phyloP scores from a whole-genome alignment of 92 coral and sea anemone species.

The Phenganax stokvisi region DNA sequence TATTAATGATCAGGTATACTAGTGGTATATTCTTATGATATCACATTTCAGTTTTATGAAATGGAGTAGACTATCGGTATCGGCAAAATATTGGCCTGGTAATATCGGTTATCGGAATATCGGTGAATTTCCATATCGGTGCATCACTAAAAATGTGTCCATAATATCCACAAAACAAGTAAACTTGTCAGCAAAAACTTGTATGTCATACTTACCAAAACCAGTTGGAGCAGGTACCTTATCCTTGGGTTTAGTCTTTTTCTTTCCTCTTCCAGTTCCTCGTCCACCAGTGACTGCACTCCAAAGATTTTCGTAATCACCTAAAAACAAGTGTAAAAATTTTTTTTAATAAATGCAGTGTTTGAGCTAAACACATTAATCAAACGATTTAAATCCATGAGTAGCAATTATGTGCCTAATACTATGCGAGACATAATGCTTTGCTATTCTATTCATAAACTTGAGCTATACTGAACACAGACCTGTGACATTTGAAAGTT shows the following conservation, averaged over 20 bases:
- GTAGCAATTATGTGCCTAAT: not conserved
- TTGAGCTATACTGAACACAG: not conserved
- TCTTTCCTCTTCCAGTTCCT: slow-evolving; percentile 94
- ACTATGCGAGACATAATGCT: not conserved
- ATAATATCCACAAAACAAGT: no score
- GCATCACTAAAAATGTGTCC: no score
- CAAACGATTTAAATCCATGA: no score
- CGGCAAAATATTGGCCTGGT: no score
- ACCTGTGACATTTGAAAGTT: slow-evolving; percentile 38
- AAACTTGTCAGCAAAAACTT: not conserved
- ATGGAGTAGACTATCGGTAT: no score
- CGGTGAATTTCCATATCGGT: no score
- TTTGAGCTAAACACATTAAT: not conserved
- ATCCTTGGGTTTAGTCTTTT: slow-evolving; percentile 62
- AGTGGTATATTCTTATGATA: no score
- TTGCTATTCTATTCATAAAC: not conserved
- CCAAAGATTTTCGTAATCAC: slow-evolving; percentile 90
- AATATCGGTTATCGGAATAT: no score
- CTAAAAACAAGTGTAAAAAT: not conserved
- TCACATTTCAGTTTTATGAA: no score
- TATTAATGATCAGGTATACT: no score
- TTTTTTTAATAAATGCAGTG: not conserved
- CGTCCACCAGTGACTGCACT: slow-evolving; percentile 96
- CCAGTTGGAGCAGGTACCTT: slow-evolving; percentile 72
- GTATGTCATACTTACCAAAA: slow-evolving; percentile 53